phyloP scores from a whole-genome alignment of 2,888 invertebrate species.

The Campaea margaritaria region DNA sequence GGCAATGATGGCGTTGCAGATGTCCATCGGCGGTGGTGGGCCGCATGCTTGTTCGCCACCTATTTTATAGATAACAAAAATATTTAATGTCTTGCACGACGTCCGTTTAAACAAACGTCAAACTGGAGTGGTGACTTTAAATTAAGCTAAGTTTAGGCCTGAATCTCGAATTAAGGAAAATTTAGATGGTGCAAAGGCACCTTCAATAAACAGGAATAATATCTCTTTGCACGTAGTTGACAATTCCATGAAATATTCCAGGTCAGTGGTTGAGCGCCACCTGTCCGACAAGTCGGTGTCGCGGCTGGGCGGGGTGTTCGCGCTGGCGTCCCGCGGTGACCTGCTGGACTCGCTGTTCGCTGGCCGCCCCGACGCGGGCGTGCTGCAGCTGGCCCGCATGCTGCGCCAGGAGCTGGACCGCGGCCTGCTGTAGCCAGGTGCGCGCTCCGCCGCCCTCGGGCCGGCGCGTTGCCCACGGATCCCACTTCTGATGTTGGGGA shows the following conservation, averaged over 20 bases:
- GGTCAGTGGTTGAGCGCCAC: conserved; percentile 90
- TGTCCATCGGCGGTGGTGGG: no score
- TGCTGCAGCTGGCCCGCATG: conserved; percentile 75
- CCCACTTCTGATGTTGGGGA: conserved; percentile 15
- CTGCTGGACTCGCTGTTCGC: conserved; percentile 77
- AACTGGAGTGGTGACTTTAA: no score
- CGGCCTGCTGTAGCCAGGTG: conserved; percentile 69
- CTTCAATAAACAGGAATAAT: no score
- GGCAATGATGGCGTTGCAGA: no score
- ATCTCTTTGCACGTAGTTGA: not conserved
- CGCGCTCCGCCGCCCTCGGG: conserved; percentile 67
- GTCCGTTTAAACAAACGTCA: no score
- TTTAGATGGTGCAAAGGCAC: no score
- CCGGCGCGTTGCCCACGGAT: conserved; percentile 12
- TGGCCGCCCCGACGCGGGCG: conserved; percentile 75
- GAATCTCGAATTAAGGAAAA: no score
- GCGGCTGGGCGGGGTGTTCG: conserved; percentile 91
- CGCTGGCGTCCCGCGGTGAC: conserved; percentile 72
- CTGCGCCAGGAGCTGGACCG: conserved; percentile 78
- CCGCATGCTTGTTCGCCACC: no score
- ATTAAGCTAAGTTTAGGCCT: no score
- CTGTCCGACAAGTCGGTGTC: conserved; percentile 93
- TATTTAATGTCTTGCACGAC: no score
- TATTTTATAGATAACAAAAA: no score
- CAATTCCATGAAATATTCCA: conserved; percentile 50